Evolutionary conservation across 1,140 invertebrate genomes (phyloP).

Genomic region (Trachelipus rathkii): DNA sequence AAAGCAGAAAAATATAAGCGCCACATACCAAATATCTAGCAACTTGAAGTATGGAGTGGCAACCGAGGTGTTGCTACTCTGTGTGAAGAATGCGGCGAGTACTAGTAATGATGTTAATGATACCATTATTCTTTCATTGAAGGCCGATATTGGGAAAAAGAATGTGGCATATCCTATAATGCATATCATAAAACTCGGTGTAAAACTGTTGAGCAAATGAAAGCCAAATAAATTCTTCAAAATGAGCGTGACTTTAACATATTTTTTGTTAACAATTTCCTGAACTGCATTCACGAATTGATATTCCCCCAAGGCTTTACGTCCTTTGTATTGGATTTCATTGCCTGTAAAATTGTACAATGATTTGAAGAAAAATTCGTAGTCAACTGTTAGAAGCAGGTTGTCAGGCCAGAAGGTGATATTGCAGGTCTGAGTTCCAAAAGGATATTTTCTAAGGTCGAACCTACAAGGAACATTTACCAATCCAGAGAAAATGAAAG

Average conservation of each 20-base stretch:
- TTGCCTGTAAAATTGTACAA: no score
- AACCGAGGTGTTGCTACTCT: constrained; percentile 12
- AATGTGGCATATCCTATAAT: constrained; percentile 13
- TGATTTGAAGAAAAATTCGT: no score
- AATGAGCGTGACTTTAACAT: background rate
- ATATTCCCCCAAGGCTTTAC: background rate
- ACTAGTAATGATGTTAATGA: constrained; percentile 18
- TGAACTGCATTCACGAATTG: background rate
- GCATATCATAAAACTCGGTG: constrained; percentile 17
- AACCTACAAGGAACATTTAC: constrained; percentile 17
- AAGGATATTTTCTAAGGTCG: constrained; percentile 25
- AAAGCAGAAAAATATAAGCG: constrained; percentile 13
- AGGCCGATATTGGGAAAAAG: constrained; percentile 9
- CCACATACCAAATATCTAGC: constrained; percentile 20
- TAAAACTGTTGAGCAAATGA: constrained; percentile 16
- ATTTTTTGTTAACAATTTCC: background rate
- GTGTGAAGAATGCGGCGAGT: constrained; percentile 21
- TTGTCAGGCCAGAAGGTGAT: constrained; percentile 18
- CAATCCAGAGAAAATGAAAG: background rate
- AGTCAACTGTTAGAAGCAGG: background rate
- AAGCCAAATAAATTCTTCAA: constrained; percentile 17
- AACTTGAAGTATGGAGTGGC: constrained; percentile 21
- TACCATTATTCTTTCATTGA: constrained; percentile 26
- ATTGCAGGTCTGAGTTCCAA: constrained; percentile 17
- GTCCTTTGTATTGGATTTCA: background rate